Evolutionary conservation across 2,888 invertebrate species (phyloP), one percentile per base, ranked within the genome.

Genomic region (Ophion obscuratus): DNA sequence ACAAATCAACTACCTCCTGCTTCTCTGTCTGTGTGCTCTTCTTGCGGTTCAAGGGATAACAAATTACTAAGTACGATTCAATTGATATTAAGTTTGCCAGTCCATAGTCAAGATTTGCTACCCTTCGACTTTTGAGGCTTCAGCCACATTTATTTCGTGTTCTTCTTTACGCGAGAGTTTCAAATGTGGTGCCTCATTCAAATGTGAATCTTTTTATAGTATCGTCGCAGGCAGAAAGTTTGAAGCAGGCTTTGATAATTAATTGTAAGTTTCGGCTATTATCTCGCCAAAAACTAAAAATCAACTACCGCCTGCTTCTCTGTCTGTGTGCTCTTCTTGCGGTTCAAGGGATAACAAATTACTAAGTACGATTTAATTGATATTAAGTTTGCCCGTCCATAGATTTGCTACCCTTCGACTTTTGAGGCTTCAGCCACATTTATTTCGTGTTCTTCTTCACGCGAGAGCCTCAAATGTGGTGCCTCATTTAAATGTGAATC

Each of bases 371-470:
- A 67, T 67, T 67, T 44, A 67, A 67, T 36, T 67, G 9, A 40
- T 67, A 67, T 67, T 36, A 67, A 67, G 44, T 67, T 67, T 67
- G 36, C 10, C 67, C 36, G 40, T 67, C 67, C 67, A 68, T 44
- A 68, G 40, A 68, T 68, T 68, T 68, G 36, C 67, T n/a, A 68
- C 67, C 20, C 44, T 68, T 68, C 67, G 67, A 68, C 67, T 44
- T 68, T 68, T 68, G 40, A 68, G 67, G 67, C 67, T 68, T 68
- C 67, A 68, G 67, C 57, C 57, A 57, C 57, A 57, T n/a, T 57
- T 57, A 57, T 68, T 47, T 68, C 68, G 47, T 47, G 68, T 68
- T 68, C 47, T 47, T 67, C 40, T 47, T 68, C 4, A 47, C n/a
- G 47, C 68, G 68, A 68, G 24, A 44, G 20, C 47, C 47, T 68